Evolutionary conservation across 1,140 invertebrate species (phyloP).

Genomic region (Diorhabda sublineata): DNA sequence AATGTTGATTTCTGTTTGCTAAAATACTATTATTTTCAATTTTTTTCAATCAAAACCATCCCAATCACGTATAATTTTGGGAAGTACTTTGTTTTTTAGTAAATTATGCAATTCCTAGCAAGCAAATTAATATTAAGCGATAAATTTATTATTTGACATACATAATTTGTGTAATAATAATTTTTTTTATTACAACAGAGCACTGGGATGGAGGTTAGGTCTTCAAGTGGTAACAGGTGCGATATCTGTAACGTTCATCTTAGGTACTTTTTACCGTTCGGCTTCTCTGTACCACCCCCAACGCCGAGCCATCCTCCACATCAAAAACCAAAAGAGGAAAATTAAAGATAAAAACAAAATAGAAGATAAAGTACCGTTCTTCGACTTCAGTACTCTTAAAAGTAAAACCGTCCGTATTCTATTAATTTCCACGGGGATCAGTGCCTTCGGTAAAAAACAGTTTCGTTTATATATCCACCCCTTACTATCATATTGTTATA

Average conservation of each 20-base stretch:
- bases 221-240: slow-evolving; percentile 81
- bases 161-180: background rate
- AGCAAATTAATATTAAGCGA: background rate
- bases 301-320: slow-evolving; percentile 79
- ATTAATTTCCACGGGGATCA: slow-evolving; percentile 69
- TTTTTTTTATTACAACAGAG: slow-evolving; percentile 51
- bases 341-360: slow-evolving; percentile 70
- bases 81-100: too few species aligned
- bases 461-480: background rate
- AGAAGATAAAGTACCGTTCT: slow-evolving; percentile 77
- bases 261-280: slow-evolving; percentile 84
- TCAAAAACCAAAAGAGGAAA: slow-evolving; percentile 87
- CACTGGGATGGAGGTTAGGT: slow-evolving; percentile 82
- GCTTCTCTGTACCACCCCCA: slow-evolving; percentile 88
- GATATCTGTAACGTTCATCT: slow-evolving; percentile 78
- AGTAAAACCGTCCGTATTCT: slow-evolving; percentile 82
- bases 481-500: background rate
- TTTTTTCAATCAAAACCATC: too few species aligned
- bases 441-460: slow-evolving; percentile 61
- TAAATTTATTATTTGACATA: too few species aligned
- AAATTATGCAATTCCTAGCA: background rate
- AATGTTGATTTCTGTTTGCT: too few species aligned
- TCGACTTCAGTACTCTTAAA: slow-evolving; percentile 78
- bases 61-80: too few species aligned
- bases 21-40: too few species aligned